Evolutionary conservation across 1,140 invertebrate species (phyloP).

Genomic region (Uloborus diversus): DNA sequence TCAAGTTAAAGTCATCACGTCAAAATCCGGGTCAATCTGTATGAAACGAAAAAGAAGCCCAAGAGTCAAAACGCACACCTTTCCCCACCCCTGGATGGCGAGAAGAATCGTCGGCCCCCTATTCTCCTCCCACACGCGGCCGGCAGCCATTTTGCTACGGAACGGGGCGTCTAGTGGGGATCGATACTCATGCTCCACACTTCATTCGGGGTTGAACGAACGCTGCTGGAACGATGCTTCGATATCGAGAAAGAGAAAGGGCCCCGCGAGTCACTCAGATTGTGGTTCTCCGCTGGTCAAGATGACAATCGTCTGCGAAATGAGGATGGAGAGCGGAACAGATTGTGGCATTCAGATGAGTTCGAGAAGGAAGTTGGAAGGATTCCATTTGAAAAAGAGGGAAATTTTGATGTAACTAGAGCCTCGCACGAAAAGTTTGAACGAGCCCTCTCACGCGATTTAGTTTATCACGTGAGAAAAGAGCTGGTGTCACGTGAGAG

Average conservation of each 20-base stretch:
- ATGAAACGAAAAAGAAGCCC: slow-evolving; percentile 7
- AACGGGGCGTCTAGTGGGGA: slow-evolving; percentile 13
- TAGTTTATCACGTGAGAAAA: too few species aligned
- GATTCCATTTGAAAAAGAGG: too few species aligned
- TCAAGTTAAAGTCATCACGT: too few species aligned
- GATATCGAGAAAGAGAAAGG: not conserved
- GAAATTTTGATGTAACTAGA: too few species aligned
- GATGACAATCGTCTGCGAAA: not conserved
- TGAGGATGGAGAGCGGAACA: too few species aligned
- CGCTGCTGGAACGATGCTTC: slow-evolving; percentile 8
- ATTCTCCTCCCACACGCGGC: slow-evolving; percentile 8
- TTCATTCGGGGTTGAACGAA: slow-evolving; percentile 26
- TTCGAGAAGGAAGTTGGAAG: too few species aligned
- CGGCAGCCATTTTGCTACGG: slow-evolving; percentile 28
- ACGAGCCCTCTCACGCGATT: too few species aligned
- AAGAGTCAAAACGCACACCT: slow-evolving; percentile 27
- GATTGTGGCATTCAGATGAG: too few species aligned
- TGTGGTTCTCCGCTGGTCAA: slow-evolving; percentile 9
- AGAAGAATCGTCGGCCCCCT: slow-evolving; percentile 20
- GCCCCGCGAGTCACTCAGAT: not conserved
- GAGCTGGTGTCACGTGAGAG: too few species aligned
- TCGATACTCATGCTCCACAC: not conserved
- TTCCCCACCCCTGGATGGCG: slow-evolving; percentile 4
- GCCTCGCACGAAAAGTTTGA: too few species aligned
- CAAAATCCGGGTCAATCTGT: too few species aligned